Evolutionary conservation across 2,888 invertebrate genomes (phyloP), one percentile per base, ranked within the genome.

Genomic region (Brachypalpus laphriformis): DNA sequence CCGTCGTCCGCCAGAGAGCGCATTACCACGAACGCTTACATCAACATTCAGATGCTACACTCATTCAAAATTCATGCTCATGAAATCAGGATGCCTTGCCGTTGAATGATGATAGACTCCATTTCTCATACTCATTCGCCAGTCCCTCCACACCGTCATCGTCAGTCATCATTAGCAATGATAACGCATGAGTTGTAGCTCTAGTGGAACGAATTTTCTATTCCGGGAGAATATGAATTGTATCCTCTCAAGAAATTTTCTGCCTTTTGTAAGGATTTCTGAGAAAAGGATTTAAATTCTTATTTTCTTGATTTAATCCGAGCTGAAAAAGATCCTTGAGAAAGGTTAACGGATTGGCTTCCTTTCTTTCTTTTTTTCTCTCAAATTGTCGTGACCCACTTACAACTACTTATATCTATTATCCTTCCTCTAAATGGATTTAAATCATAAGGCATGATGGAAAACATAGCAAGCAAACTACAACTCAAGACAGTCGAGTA

Each of bases 111-210:
- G 78, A 68, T 65, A 70, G 78, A 70, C 57, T 78, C 61, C 70
- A 54, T 47, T 74, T 20, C 45, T 42, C 74, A 63, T 70, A n/a
- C 37, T 20, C 31, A 40, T 71, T 18, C 68, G 34, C 20, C 47
- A 61, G 22, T 14, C 37, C 42, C 49, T 63, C 47, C 14, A 45
- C 37, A 68, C 25, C 2, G 25, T 25, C 5, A 25, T 45, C 66
- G 61, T 66, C 72, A 82, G 78, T 78, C 65, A 78, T 83, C 78
- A 78, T 83, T 78, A 83, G 42, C 37, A 78, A 75, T 78, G 83
- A 83, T 78, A 83, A 83, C 83, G 78, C 78, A 77, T 77, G 68
- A 70, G 18, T 61, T 70, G 51, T 68, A 61, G 20, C 61, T 31
- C 59, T 71, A 65, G 68, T 74, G 59, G 61, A 70, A 75, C 40